A percentile compares a stretch with the other conserved stretches of the same genome.
These are phyloP conservation scores for Drosophila funebris DNA, from an alignment of 1,140 invertebrate species.

Conservation along the genomic window DNA sequence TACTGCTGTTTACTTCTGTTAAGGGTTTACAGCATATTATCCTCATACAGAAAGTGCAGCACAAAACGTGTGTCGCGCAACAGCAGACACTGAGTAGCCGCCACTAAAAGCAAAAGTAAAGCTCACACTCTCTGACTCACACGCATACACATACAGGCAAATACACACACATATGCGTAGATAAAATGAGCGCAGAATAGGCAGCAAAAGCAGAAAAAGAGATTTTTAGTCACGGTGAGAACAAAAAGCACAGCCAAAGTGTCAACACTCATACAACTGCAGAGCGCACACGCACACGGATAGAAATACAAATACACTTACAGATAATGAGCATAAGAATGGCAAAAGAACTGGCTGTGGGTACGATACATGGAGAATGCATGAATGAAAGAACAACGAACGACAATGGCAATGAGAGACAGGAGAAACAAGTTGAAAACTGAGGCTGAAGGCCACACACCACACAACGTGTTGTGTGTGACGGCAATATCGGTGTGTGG, in stretches of 20 bases:
- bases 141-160: constrained; percentile 18
- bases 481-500: constrained; percentile 55
- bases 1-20: neutral
- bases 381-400: constrained; percentile 71
- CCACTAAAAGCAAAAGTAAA: constrained; percentile 65
- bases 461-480: constrained; percentile 11
- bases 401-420: neutral
- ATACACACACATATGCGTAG: constrained; percentile 11
- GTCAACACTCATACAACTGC: constrained; percentile 18
- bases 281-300: constrained; percentile 39
- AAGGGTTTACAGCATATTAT: neutral
- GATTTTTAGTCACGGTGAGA: constrained; percentile 5
- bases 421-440: constrained; percentile 6
- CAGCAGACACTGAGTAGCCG: constrained; percentile 24
- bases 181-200: constrained; percentile 29
- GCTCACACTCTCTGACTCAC: constrained; percentile 23
- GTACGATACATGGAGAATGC: constrained; percentile 44
- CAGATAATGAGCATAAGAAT: constrained; percentile 32
- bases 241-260: constrained; percentile 15
- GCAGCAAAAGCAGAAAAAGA: constrained; percentile 3
- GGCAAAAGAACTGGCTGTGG: constrained; percentile 17
- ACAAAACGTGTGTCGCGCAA: constrained; percentile 36
- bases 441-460: constrained; percentile 54
- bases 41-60: neutral
- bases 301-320: constrained; percentile 12